Evolutionary conservation across 2,888 invertebrate species (phyloP).

Genomic region (Protophormia terraenovae): DNA sequence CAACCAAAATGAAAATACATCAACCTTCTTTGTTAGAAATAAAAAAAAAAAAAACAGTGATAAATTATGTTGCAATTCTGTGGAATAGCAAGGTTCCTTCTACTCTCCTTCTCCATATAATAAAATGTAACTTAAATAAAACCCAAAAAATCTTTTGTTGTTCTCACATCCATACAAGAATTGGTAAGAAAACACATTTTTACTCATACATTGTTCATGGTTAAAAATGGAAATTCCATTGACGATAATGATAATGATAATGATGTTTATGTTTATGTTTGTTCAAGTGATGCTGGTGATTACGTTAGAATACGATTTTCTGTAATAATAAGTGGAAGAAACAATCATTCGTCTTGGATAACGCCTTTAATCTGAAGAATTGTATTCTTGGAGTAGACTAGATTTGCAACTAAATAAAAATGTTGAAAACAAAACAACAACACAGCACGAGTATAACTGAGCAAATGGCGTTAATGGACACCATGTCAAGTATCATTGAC

Average conservation of each 20-base stretch:
- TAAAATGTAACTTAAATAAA: neutral
- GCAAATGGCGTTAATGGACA: slow-evolving; percentile 66
- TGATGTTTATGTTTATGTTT: slow-evolving; percentile 19
- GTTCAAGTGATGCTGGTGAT: slow-evolving; percentile 22
- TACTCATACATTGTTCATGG: slow-evolving; percentile 22
- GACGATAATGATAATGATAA: slow-evolving; percentile 18
- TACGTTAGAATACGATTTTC: neutral
- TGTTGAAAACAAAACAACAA: slow-evolving; percentile 30
- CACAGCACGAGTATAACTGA: slow-evolving; percentile 21
- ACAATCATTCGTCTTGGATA: slow-evolving; percentile 57
- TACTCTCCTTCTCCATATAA: neutral
- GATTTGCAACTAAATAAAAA: slow-evolving; percentile 30
- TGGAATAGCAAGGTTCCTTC: neutral
- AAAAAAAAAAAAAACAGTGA: slow-evolving; percentile 47
- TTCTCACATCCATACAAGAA: neutral
- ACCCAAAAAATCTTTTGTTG: slow-evolving; percentile 8
- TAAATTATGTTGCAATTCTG: slow-evolving; percentile 70
- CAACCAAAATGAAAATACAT: slow-evolving; percentile 11
- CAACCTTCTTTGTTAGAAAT: neutral
- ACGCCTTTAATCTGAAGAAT: slow-evolving; percentile 58
- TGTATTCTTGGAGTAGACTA: slow-evolving; percentile 35
- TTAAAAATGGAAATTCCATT: slow-evolving; percentile 57
- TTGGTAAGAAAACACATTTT: slow-evolving; percentile 4
- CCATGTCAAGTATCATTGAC: slow-evolving; percentile 68
- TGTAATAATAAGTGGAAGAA: slow-evolving; percentile 5